These are phyloP conservation scores for Aplysina aerophoba DNA, from an alignment of 37 sponge, comb jelly and placozoan species.

Conservation along the genomic window DNA sequence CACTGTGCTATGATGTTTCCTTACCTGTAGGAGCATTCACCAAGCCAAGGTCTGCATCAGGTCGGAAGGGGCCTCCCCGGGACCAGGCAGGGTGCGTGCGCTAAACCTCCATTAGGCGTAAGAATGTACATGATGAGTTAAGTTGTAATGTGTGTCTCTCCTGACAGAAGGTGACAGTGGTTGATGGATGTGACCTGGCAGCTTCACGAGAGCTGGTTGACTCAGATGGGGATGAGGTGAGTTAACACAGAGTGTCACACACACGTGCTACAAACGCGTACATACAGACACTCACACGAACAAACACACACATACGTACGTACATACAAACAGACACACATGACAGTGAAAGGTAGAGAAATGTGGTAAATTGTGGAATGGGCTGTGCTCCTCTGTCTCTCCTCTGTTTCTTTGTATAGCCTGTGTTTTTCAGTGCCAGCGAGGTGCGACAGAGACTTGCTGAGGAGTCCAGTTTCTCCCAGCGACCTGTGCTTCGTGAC, in stretches of 20 bases:
- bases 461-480: constrained; percentile 44
- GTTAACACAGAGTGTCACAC: not conserved
- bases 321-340: not conserved
- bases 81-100: constrained; percentile 30
- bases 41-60: constrained; percentile 51
- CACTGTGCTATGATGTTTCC: not conserved
- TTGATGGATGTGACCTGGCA: constrained; percentile 14
- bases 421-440: constrained; percentile 65
- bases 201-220: constrained; percentile 20
- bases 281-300: too few species aligned
- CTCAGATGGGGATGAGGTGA: constrained; percentile 26
- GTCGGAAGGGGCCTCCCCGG: constrained; percentile 72
- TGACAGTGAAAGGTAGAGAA: too few species aligned
- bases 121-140: not conserved
- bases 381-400: too few species aligned
- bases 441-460: constrained; percentile 73
- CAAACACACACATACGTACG: constrained; percentile 2
- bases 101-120: not conserved
- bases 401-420: not conserved
- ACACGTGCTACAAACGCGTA: not conserved
- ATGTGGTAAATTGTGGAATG: too few species aligned
- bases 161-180: not conserved
- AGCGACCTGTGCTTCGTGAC: constrained; percentile 64
- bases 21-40: constrained; percentile 22
- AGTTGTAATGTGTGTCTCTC: not conserved